Conservation (phyloP, 1,140 invertebrate species). For the Belonocnema kinseyi region DNA sequence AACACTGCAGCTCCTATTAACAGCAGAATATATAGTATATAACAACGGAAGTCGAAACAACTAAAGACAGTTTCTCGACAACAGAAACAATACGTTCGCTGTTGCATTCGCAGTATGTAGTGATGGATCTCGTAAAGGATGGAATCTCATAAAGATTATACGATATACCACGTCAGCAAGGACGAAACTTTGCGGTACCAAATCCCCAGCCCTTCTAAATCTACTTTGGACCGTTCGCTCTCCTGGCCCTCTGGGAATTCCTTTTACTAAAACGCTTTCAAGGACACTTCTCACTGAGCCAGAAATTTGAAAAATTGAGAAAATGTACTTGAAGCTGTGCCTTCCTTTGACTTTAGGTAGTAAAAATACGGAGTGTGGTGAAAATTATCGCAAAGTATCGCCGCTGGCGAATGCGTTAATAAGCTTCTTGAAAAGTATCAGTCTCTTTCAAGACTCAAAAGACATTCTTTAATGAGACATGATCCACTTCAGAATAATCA, state of each 20-base stretch:
- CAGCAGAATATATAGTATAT: constrained; percentile 10
- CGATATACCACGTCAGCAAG: constrained; percentile 14
- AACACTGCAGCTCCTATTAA: constrained; percentile 10
- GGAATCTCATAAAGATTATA: constrained; percentile 56
- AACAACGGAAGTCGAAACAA: background rate
- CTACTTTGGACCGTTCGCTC: background rate
- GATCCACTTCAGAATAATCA: too few species aligned
- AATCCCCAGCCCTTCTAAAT: background rate
- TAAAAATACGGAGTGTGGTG: background rate
- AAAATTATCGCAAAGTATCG: background rate
- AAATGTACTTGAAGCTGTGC: background rate
- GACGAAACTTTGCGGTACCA: too few species aligned
- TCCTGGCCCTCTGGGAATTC: background rate
- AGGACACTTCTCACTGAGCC: background rate
- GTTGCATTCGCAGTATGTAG: constrained; percentile 13
- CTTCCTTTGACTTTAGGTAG: background rate
- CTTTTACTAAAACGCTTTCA: background rate
- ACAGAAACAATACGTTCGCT: constrained; percentile 31
- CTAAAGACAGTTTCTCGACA: constrained; percentile 5
- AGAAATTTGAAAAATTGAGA: constrained; percentile 17
- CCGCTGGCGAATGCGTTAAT: background rate
- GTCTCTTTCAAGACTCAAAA: background rate
- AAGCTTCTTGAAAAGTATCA: background rate
- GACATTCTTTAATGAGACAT: background rate
- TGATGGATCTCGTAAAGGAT: constrained; percentile 53